Evolutionary conservation across 2,113 vertebrate genomes (phyloP), one percentile per base, ranked within the genome.

Genomic region (Planiliza haematocheilus): DNA sequence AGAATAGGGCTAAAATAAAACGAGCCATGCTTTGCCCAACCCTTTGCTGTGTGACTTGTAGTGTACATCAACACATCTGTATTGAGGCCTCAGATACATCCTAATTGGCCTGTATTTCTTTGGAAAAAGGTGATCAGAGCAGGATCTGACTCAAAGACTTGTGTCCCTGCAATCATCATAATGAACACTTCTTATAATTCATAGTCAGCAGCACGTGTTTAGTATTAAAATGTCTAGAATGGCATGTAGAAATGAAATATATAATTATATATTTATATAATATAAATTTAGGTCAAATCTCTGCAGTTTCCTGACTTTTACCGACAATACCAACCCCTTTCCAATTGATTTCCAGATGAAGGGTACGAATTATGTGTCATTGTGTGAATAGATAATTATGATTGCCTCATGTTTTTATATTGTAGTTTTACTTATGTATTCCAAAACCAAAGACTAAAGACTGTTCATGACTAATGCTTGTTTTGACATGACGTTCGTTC

Each of bases 281-380:
- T 24, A 42, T 11, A 55, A 56, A 64, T 77, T 37, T 42, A 64
- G 59, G 45, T 71, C 60, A 68, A 30, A 75, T 53, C 63, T 53
- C 58, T 53, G 48, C 46, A 36, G 59, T 51, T 70, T 66, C 21
- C 34, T 50, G 17, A 38, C 53, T 59, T 60, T 77, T 11, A 64
- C 49, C 18, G 24, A 30, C 24, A 3, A 30, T 45, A 4, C 16
- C 17, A 52, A 16, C n/a, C 0, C 7, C 17, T 53, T 74, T 24
- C 58, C 45, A 30, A 30, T 30, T 3, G 24, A 30, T 30, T 30
- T 30, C 2, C 30, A 49, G 10, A 10, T 58, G 18, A n/a, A 45
- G 14, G 21, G 6, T 24, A 16, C 24, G 42, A 45, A 34, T 70
- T 11, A 58, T 7, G 50, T 42, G 57, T 39, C 34, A 49, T 7